A percentile compares a stretch with the other conserved stretches of the same genome.
phyloP scores from a whole-genome alignment of 2,888 invertebrate genomes.

The Tridacna gigas region DNA sequence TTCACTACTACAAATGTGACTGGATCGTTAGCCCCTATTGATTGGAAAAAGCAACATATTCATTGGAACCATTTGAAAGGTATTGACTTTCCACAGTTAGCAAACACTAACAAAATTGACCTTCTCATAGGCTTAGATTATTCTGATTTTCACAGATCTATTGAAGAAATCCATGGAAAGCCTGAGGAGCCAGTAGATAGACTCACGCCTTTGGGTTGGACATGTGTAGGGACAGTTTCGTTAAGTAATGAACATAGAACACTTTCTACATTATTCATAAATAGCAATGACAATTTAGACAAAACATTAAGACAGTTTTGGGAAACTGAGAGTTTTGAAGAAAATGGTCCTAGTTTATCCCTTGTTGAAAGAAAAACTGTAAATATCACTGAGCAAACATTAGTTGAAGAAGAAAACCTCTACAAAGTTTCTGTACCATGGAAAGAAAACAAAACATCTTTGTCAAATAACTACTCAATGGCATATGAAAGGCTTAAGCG shows the following conservation, averaged over 20 bases:
- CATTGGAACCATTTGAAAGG: conserved; percentile 48
- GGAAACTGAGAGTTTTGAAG: no score
- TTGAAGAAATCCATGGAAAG: conserved; percentile 45
- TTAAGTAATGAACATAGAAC: not conserved
- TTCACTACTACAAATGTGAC: conserved; percentile 44
- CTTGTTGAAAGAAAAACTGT: not conserved
- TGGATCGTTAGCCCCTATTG: conserved; percentile 36
- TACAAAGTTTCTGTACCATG: not conserved
- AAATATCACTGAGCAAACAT: not conserved
- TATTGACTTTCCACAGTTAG: conserved; percentile 45
- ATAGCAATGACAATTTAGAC: not conserved
- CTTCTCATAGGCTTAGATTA: conserved; percentile 57
- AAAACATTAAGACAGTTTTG: not conserved
- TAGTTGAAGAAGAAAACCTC: not conserved
- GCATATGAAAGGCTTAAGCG: not conserved
- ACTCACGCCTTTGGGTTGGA: conserved; percentile 61
- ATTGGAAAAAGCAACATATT: conserved; percentile 43
- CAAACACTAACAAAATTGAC: conserved; percentile 21
- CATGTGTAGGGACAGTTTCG: not conserved
- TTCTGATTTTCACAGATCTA: conserved; percentile 43
- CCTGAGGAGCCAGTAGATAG: conserved; percentile 50
- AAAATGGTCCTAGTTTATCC: not conserved
- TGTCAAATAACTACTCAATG: not conserved
- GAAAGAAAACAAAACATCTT: not conserved
- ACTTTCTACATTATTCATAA: not conserved